Base-by-base conservation (phyloP, 2,113 vertebrate genomes). In the Odontophorus gujanensis region DNA sequence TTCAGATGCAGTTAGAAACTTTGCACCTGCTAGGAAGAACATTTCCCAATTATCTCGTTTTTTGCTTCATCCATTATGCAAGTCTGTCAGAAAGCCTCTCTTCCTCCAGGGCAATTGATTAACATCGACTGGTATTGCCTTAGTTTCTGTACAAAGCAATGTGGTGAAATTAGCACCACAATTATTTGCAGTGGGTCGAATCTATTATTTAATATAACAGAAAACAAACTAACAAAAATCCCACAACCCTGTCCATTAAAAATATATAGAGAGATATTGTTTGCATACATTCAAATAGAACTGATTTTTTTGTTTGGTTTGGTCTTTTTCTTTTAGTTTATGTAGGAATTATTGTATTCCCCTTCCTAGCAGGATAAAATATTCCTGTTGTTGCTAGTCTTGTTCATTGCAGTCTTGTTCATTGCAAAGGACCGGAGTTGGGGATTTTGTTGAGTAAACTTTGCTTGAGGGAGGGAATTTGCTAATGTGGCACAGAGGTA, bases 121-220 rank as follows among this genome's bases (percentile, higher is more conserved):
- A 96, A 89, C 69, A 93, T 73, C 95, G 97, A 94, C 87, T 90
- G 93, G 42, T 71, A 96, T 95, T 96, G 78, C 71, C 81, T 90
- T 81, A 82, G 43, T 96, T 97, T 92, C 92, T 84, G 62, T 93
- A 96, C 87, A 96, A 96, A 96, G 86, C 87, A 96, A 90, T 87
- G 58, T 72, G 85, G 76, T 80, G 68, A 97, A 89, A 97, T 96
- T 96, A 96, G 93, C 88, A 89, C 48, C 69, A 77, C 68, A 93
- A 76, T 96, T 96, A 97, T 97, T 97, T 96, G 74, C 86, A 94
- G 72, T 83, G 76, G 48, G 22, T 75, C 81, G n/a, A 95, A 32
- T 57, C 73, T 96, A 72, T 79, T 50, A 28, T 93, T 96, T 97
- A 96, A 96, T 97, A 96, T 95, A 97, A 93, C 89, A 94, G 96